phyloP scores from a whole-genome alignment of 2,888 invertebrate species.

The Mythimna impura region DNA sequence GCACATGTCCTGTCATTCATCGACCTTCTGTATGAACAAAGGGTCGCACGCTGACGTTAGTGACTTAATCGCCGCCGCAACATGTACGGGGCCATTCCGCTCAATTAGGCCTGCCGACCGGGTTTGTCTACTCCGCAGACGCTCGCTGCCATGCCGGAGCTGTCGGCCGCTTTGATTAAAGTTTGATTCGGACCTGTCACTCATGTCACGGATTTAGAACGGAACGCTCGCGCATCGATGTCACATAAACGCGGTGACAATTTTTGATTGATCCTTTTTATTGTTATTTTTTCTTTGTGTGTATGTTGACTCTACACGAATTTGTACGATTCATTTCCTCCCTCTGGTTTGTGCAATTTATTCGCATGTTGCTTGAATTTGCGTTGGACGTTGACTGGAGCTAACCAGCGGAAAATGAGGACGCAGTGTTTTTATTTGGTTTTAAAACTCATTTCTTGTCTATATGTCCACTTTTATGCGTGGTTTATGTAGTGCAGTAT shows the following conservation, averaged over 20 bases:
- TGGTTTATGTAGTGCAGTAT: not conserved
- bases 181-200: conserved; percentile 87
- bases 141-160: conserved; percentile 64
- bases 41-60: conserved; percentile 66
- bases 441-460: conserved; percentile 19
- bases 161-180: conserved; percentile 87
- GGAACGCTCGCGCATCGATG: conserved; percentile 72
- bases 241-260: conserved; percentile 69
- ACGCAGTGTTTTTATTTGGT: conserved; percentile 31
- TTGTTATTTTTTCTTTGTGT: conserved; percentile 42
- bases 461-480: not conserved
- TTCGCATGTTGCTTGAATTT: conserved; percentile 15
- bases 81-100: conserved; percentile 80
- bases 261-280: conserved; percentile 61
- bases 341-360: conserved; percentile 32
- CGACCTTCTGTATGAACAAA: conserved; percentile 48
- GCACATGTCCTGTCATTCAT: conserved; percentile 53
- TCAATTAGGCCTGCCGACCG: conserved; percentile 84
- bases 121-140: conserved; percentile 80
- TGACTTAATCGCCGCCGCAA: conserved; percentile 67
- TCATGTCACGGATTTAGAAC: conserved; percentile 76
- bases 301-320: conserved; percentile 25
- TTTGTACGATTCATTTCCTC: conserved; percentile 37
- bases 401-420: conserved; percentile 38
- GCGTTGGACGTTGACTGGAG: conserved; percentile 19